phyloP scores from a whole-genome alignment of 2,797 vertebrate genomes.

The Pangasius krempfi region DNA sequence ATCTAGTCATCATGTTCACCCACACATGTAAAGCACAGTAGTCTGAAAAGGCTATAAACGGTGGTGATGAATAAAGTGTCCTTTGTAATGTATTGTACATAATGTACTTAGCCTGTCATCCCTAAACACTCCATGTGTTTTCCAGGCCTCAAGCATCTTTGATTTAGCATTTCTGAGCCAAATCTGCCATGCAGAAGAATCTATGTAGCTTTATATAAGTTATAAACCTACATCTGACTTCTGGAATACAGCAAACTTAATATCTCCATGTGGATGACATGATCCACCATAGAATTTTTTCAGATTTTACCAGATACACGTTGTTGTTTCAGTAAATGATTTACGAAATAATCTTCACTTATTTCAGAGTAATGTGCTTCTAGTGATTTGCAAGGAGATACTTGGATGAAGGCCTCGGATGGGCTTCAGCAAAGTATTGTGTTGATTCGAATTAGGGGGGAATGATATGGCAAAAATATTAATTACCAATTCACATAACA shows the following conservation, averaged over 20 bases:
- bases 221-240: background rate
- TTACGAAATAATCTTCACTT: background rate
- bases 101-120: background rate
- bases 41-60: background rate
- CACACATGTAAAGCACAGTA: background rate
- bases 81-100: background rate
- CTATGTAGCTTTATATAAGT: background rate
- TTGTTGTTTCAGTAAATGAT: background rate
- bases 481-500: background rate
- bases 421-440: too few relatives aligned
- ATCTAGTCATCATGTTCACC: slow-evolving; percentile 2
- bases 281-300: background rate
- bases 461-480: background rate
- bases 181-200: background rate
- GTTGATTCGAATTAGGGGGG: too few relatives aligned
- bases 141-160: too few relatives aligned
- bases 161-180: background rate
- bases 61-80: background rate
- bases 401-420: background rate
- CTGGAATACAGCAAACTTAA: background rate
- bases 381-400: background rate
- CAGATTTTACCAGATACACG: background rate
- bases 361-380: background rate
- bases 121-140: background rate
- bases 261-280: background rate